Base-by-base conservation (phyloP, 2,113 vertebrate genomes). In the Aviceda subcristata region DNA sequence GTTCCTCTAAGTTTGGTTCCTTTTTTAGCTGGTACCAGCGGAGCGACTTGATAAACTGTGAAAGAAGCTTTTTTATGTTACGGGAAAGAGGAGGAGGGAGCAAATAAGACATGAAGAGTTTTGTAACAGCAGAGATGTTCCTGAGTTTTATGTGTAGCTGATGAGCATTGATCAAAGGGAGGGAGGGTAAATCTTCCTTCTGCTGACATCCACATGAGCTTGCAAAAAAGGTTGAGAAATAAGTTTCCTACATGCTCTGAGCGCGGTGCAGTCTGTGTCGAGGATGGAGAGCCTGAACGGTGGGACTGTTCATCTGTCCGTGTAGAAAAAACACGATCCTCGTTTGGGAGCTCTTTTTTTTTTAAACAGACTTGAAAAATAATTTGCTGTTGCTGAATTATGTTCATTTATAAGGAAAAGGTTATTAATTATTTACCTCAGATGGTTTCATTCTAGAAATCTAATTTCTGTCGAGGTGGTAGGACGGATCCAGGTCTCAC, bases 241-340 rank as follows among this genome's bases (percentile, higher is more conserved):
- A 12, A 38, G 12, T 6, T 36, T 22, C 59, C 13, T 4, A 2
- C 22, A 5, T 67, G 21, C 38, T 53, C 27, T 2, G 1, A 41
- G 24, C 0, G 5, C 7, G 38, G 18, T 11, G 29, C 13, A 3
- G 11, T 18, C 19, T 21, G 29, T 21, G 34, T 4, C 0, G 8
- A 45, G 64, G 29, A 29, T 16, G 57, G 50, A 64, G n/a, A 89
- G 39, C 29, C 32, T 0, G 1, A 12, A 7, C 1, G 0, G 24
- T 2, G 7, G 6, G 55, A 10, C 11, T 5, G 56, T 12, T 18
- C 36, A 14, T 48, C 74, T 17, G 7, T 27, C n/a, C 1, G 0
- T 1, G 45, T 26, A 36, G 38, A 4, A 48, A 17, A 43, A 72
- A 51, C 10, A 56, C 0, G 0, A 34, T 18, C 62, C 67, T 62